Percentiles rank a stretch among this genome's conserved stretches.
Conservation (phyloP, 2,113 vertebrate species). For the Plectropomus leopardus region DNA sequence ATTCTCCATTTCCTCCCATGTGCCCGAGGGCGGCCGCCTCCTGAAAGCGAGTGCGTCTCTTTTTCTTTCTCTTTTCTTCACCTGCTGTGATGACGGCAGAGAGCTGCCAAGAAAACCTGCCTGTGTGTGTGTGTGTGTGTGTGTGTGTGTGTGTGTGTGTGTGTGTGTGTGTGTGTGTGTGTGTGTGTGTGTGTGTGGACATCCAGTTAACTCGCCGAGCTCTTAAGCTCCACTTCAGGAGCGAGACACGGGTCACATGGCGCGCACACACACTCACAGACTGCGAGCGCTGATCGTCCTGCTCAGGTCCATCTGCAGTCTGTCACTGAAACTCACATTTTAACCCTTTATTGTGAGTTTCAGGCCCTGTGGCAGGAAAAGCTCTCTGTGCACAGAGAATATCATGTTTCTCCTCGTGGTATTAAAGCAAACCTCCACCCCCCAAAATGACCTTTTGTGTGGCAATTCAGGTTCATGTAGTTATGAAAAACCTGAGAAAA, state of each 20-base stretch:
- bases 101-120: slow-evolving; percentile 62
- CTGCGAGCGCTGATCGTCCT: background rate
- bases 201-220: slow-evolving; percentile 63
- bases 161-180: slow-evolving; percentile 53
- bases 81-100: slow-evolving; percentile 9
- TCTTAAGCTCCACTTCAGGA: slow-evolving; percentile 63
- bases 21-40: slow-evolving; percentile 3
- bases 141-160: background rate
- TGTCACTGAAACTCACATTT: background rate
- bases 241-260: slow-evolving; percentile 66
- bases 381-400: background rate
- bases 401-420: background rate
- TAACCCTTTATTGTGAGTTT: background rate
- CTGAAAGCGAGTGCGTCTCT: slow-evolving; percentile 22
- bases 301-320: background rate
- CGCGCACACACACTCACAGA: slow-evolving; percentile 12
- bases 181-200: slow-evolving; percentile 54
- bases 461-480: too few species aligned
- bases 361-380: background rate
- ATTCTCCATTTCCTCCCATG: slow-evolving; percentile 9
- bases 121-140: background rate
- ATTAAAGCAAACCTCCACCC: too few species aligned
- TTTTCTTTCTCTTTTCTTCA: slow-evolving; percentile 8
- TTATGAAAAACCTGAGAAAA: too few species aligned
- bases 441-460: too few species aligned